Conservation (phyloP, 2,797 vertebrate genomes). For the Pseudomugil tenellus region DNA sequence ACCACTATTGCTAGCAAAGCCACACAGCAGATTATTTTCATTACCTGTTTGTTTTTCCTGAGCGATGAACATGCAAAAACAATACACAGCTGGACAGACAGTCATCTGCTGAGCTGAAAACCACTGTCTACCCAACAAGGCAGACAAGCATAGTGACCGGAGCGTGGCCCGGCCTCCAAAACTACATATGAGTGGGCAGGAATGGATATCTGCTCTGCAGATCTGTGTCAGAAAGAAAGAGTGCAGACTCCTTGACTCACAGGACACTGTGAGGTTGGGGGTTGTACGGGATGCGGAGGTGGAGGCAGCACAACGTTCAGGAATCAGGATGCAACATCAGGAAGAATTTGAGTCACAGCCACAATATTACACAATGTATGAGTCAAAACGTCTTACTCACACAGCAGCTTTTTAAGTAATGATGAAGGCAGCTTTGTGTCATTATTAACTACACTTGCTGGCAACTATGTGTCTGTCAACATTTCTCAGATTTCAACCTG, state of each 20-base stretch:
- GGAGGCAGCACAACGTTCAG: constrained; percentile 49
- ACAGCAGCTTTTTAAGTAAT: background rate
- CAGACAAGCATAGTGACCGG: constrained; percentile 55
- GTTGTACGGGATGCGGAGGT: constrained; percentile 1
- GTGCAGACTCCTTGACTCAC: constrained; percentile 71
- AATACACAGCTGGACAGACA: constrained; percentile 28
- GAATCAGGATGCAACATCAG: constrained; percentile 49
- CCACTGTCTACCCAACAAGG: constrained; percentile 25
- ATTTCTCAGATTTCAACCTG: background rate
- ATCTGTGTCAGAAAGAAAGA: constrained; percentile 52
- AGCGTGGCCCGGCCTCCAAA: constrained; percentile 57
- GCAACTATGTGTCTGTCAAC: background rate
- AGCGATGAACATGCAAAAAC: constrained; percentile 14
- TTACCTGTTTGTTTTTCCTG: constrained; percentile 30
- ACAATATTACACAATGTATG: background rate
- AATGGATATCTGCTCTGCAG: constrained; percentile 72
- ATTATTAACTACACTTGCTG: background rate
- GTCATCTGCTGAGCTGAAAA: constrained; percentile 37
- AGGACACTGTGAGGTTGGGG: constrained; percentile 58
- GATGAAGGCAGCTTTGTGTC: background rate
- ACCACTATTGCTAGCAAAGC: constrained; percentile 33
- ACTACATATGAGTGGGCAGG: constrained; percentile 73
- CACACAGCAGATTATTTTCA: constrained; percentile 10
- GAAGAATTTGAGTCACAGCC: constrained; percentile 63
- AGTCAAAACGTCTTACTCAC: constrained; percentile 10